Evolutionary conservation across 2,888 invertebrate species (phyloP).

Genomic region (Agrotis segetum): DNA sequence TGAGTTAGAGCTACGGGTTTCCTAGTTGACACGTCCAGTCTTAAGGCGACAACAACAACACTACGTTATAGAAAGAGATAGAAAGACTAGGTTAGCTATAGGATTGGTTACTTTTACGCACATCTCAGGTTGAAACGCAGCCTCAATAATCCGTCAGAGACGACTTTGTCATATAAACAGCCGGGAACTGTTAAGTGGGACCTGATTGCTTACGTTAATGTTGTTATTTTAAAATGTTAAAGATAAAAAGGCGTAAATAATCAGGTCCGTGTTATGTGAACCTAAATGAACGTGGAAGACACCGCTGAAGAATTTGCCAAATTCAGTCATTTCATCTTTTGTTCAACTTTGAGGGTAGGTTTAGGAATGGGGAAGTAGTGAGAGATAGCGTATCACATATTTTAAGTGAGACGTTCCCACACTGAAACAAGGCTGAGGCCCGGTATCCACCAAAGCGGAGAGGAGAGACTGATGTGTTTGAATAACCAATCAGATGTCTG

Average conservation of each 20-base stretch:
- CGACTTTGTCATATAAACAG: not conserved
- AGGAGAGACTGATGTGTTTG: too few species aligned
- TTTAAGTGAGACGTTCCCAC: too few species aligned
- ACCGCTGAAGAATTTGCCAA: not conserved
- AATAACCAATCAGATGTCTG: too few species aligned
- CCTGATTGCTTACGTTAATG: not conserved
- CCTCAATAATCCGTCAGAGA: not conserved
- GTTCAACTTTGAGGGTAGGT: too few species aligned
- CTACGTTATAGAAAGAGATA: too few species aligned
- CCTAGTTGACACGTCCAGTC: too few species aligned
- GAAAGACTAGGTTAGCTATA: not conserved
- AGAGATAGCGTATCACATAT: too few species aligned
- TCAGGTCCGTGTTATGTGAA: not conserved
- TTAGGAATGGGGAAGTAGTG: not conserved
- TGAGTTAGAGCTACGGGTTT: too few species aligned
- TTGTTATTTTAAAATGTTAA: not conserved
- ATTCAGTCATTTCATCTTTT: not conserved
- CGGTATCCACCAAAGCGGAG: too few species aligned
- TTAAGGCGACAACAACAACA: too few species aligned
- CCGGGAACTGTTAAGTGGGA: not conserved
- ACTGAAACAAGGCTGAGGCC: too few species aligned
- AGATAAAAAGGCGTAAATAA: not conserved
- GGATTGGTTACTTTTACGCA: not conserved
- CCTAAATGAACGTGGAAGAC: conserved; percentile 4
- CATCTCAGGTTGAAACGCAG: not conserved